phyloP scores from a whole-genome alignment of 2,797 vertebrate genomes.

The Enteromius paludinosus region DNA sequence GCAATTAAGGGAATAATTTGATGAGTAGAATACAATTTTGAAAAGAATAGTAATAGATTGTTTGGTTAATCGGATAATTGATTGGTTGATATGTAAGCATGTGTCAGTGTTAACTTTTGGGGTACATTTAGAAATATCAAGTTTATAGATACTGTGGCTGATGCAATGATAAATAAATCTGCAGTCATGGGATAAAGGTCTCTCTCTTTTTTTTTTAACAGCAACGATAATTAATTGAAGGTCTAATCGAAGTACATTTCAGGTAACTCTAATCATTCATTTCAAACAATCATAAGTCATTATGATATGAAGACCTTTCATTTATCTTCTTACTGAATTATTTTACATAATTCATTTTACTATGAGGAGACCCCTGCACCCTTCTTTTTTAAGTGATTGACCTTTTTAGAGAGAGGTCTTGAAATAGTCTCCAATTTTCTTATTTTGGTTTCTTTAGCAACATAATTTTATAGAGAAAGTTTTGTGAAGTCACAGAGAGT shows the following conservation, averaged over 20 bases:
- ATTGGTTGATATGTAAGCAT: not conserved
- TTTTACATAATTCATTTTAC: constrained; percentile 3
- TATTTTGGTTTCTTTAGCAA: constrained; percentile 3
- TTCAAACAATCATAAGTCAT: constrained; percentile 37
- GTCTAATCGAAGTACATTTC: constrained; percentile 39
- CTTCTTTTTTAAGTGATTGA: constrained; percentile 17
- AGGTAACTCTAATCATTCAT: constrained; percentile 38
- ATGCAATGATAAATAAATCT: not conserved
- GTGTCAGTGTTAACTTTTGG: not conserved
- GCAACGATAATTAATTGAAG: not conserved
- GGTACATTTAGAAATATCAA: constrained; percentile 1
- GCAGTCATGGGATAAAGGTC: not conserved
- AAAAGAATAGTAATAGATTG: not conserved
- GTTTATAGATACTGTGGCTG: not conserved
- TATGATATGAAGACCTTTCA: constrained; percentile 30
- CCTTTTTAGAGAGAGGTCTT: constrained; percentile 1
- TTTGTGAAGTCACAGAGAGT: constrained; percentile 39
- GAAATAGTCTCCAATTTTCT: not conserved
- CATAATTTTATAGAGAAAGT: not conserved
- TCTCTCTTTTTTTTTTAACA: not conserved
- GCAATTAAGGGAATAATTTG: too few species aligned
- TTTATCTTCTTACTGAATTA: not conserved
- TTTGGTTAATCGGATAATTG: not conserved
- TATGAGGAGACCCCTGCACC: constrained; percentile 6
- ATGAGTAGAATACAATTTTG: not conserved